phyloP scores from a whole-genome alignment of 1,140 invertebrate genomes.

The Magallana gigas region DNA sequence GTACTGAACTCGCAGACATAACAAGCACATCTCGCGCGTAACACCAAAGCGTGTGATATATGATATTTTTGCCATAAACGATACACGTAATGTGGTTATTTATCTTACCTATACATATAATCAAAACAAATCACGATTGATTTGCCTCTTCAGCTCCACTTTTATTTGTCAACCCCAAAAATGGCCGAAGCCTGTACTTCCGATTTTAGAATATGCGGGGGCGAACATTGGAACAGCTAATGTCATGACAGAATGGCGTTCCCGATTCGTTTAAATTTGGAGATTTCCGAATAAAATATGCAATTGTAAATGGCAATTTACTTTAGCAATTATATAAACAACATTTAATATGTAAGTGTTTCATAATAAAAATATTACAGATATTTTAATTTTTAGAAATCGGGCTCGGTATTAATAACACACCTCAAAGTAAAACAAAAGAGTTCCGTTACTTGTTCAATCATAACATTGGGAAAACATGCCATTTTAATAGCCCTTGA shows the following conservation, averaged over 20 bases:
- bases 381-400: neutral
- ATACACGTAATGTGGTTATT: neutral
- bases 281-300: no score
- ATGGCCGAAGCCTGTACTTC: constrained; percentile 28
- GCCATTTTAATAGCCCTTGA: neutral
- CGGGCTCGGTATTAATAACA: constrained; percentile 1
- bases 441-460: constrained; percentile 25
- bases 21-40: no score
- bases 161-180: constrained; percentile 20
- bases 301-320: no score
- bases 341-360: no score
- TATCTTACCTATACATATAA: neutral
- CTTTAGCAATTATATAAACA: no score
- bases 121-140: neutral
- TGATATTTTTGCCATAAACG: no score
- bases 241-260: constrained; percentile 16
- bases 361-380: no score
- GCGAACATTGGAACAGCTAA: constrained; percentile 52
- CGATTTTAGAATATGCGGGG: constrained; percentile 34
- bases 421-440: neutral
- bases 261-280: neutral
- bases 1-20: no score
- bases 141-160: neutral
- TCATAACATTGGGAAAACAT: neutral
- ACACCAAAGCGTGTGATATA: no score